phyloP scores from a whole-genome alignment of 2,113 vertebrate genomes.

The Actenoides lindsayi region DNA sequence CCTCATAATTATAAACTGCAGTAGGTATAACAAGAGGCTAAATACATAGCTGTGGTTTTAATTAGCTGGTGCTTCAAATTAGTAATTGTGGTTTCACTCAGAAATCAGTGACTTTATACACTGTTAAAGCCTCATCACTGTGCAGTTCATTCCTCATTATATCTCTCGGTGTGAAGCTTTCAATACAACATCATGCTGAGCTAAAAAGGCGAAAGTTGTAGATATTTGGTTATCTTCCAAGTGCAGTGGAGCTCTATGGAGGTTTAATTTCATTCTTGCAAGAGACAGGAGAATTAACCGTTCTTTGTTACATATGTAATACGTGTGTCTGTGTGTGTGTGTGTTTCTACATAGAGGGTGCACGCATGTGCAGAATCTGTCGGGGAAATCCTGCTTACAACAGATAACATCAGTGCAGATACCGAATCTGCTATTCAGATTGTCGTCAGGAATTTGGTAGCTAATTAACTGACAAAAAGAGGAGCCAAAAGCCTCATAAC shows the following conservation, averaged over 20 bases:
- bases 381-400: slow-evolving; percentile 34
- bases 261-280: slow-evolving; percentile 77
- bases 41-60: slow-evolving; percentile 88
- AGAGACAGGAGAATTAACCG: slow-evolving; percentile 70
- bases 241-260: slow-evolving; percentile 75
- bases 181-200: slow-evolving; percentile 74
- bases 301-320: slow-evolving; percentile 58
- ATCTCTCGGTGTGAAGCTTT: slow-evolving; percentile 78
- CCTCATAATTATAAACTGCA: slow-evolving; percentile 86
- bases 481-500: slow-evolving; percentile 59
- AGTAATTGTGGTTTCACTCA: slow-evolving; percentile 87
- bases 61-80: slow-evolving; percentile 90
- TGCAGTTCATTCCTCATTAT: slow-evolving; percentile 81
- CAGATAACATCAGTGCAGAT: slow-evolving; percentile 48
- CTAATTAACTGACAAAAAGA: slow-evolving; percentile 75
- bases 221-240: slow-evolving; percentile 82
- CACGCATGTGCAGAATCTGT: neutral
- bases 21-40: slow-evolving; percentile 89
- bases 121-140: slow-evolving; percentile 78
- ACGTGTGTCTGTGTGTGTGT: neutral
- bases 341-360: neutral
- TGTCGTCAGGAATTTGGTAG: slow-evolving; percentile 69
- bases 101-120: slow-evolving; percentile 82
- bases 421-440: slow-evolving; percentile 64
- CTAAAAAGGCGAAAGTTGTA: slow-evolving; percentile 73